Conservation (phyloP, 1,140 invertebrate species). For the Drosophila pachea region DNA sequence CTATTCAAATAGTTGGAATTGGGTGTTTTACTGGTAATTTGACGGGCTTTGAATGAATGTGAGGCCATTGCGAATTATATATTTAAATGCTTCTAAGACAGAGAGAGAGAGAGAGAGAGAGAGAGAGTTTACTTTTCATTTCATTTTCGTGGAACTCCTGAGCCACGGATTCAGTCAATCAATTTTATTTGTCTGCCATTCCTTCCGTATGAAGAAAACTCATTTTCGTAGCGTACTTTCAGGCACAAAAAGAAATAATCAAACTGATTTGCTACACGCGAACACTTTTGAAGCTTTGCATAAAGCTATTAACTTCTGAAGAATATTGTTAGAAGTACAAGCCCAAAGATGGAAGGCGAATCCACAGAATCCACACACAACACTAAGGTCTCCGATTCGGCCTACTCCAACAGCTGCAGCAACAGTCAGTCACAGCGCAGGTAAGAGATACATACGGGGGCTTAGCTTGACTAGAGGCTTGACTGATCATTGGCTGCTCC, state of each 20-base stretch:
- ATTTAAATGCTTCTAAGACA: too few relatives aligned
- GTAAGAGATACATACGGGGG: conserved; percentile 75
- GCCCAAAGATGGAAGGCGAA: conserved; percentile 72
- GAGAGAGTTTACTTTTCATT: too few relatives aligned
- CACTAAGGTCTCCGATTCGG: conserved; percentile 87
- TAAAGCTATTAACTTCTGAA: neutral
- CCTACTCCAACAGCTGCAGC: conserved; percentile 87
- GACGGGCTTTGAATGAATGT: too few relatives aligned
- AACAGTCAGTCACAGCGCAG: conserved; percentile 88
- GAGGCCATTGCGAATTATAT: too few relatives aligned
- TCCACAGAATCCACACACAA: conserved; percentile 77
- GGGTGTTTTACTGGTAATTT: neutral
- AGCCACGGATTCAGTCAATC: too few relatives aligned
- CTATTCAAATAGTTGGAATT: neutral
- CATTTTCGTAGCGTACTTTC: conserved; percentile 10
- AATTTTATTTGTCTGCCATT: neutral
- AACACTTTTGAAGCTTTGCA: conserved; percentile 6
- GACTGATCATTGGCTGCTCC: neutral
- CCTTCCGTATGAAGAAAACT: neutral
- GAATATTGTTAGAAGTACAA: neutral
- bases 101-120: too few relatives aligned
- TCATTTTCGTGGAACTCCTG: too few relatives aligned
- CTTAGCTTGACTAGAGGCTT: neutral
- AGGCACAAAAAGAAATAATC: neutral
- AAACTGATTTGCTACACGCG: neutral